phyloP scores from a whole-genome alignment of 2,113 vertebrate genomes.

The Tetrao urogallus region DNA sequence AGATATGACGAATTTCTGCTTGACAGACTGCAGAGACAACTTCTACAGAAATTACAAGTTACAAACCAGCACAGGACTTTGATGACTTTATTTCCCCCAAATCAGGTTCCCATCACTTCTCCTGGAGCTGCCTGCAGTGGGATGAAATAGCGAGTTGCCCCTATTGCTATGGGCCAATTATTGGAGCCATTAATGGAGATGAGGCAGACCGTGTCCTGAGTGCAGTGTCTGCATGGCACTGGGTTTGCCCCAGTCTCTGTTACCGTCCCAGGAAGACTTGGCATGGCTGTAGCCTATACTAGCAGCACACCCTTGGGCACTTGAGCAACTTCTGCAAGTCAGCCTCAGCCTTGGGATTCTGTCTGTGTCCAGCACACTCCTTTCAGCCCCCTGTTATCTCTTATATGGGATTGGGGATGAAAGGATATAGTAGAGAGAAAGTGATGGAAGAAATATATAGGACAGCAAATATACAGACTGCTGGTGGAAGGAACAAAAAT shows the following conservation, averaged over 20 bases:
- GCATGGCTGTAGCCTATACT: background rate
- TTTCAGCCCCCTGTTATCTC: background rate
- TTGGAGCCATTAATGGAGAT: background rate
- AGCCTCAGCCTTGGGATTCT: background rate
- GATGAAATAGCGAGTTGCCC: background rate
- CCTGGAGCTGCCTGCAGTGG: background rate
- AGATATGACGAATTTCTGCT: slow-evolving; percentile 46
- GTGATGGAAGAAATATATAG: background rate
- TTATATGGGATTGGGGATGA: background rate
- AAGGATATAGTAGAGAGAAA: background rate
- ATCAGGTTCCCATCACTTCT: background rate
- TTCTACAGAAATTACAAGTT: slow-evolving; percentile 22
- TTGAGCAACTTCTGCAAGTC: background rate
- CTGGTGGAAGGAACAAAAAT: background rate
- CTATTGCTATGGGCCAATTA: background rate
- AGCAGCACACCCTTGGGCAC: background rate
- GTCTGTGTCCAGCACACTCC: background rate
- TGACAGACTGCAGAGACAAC: background rate
- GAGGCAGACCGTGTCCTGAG: background rate
- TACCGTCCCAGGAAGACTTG: background rate
- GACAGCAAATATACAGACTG: background rate
- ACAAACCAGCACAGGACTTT: background rate
- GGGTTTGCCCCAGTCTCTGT: background rate
- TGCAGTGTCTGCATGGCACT: accelerated
- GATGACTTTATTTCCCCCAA: background rate